A percentile compares a stretch with the other conserved stretches of the same genome.
phyloP scores from a whole-genome alignment of 2,888 invertebrate species.

The Glaucopsyche alexis region DNA sequence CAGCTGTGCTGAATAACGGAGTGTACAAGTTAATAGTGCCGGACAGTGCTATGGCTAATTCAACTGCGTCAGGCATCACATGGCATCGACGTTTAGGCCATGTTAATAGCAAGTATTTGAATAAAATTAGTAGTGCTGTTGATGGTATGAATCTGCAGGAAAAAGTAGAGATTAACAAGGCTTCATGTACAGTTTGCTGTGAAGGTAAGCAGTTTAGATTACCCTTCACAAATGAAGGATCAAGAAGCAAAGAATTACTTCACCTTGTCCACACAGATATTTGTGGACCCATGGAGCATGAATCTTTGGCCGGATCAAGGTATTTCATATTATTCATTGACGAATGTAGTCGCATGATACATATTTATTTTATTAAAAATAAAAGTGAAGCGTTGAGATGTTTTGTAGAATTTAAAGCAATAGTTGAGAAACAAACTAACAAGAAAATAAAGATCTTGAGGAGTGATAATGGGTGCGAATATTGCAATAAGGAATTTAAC shows the following conservation, averaged over 20 bases:
- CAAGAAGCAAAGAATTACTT: neutral
- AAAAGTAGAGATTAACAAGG: conserved; percentile 29
- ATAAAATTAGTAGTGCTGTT: conserved; percentile 36
- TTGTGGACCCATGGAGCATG: conserved; percentile 2
- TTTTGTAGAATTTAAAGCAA: conserved; percentile 13
- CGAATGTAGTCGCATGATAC: conserved; percentile 14
- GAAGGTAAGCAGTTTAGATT: conserved; percentile 34
- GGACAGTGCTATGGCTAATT: no score
- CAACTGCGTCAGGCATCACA: no score
- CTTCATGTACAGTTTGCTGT: conserved; percentile 32
- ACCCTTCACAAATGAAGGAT: no score
- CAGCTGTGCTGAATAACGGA: no score
- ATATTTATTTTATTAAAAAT: conserved; percentile 14
- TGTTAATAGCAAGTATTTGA: conserved; percentile 35
- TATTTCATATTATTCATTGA: conserved; percentile 18
- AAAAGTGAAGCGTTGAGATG: conserved; percentile 5
- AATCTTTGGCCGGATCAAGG: neutral
- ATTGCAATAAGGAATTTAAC: neutral
- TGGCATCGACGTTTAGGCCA: conserved; percentile 37
- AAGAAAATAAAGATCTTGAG: conserved; percentile 19
- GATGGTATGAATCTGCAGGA: conserved; percentile 32
- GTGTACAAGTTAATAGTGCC: no score
- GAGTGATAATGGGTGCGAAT: neutral
- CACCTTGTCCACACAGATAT: conserved; percentile 21
- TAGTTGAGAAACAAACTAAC: conserved; percentile 28